phyloP scores from a whole-genome alignment of 2,888 invertebrate species.

The Holacanthella duospinosa region DNA sequence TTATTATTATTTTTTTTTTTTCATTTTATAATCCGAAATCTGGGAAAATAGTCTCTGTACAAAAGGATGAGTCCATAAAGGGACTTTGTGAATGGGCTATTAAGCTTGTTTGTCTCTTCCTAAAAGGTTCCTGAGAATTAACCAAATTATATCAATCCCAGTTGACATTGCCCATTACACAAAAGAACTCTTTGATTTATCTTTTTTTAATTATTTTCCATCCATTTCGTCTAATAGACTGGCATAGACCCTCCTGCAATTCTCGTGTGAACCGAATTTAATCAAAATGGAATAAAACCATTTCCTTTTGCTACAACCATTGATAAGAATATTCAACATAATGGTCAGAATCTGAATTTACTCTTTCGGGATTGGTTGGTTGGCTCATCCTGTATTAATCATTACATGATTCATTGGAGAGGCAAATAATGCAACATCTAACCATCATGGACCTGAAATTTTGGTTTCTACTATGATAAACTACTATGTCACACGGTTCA shows the following conservation, averaged over 20 bases:
- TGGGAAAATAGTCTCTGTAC: no score
- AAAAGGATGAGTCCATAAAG: conserved; percentile 5
- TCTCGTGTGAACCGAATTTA: background rate
- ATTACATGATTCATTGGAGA: conserved; percentile 1
- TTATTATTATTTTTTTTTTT: no score
- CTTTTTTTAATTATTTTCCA: background rate
- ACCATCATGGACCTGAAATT: background rate
- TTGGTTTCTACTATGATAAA: background rate
- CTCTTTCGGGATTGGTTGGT: background rate
- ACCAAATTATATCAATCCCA: background rate
- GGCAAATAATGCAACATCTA: no score
- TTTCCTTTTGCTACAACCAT: no score
- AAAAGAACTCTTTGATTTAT: background rate
- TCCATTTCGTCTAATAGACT: no score
- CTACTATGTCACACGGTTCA: background rate
- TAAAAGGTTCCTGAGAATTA: conserved; percentile 3
- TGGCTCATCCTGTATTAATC: background rate
- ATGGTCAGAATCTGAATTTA: background rate
- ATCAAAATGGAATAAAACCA: background rate
- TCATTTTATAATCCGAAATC: background rate
- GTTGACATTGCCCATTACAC: background rate
- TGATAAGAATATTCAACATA: no score
- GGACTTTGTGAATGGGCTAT: background rate
- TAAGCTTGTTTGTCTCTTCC: conserved; percentile 2
- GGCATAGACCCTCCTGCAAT: no score